Conservation (phyloP, 2,113 vertebrate species). For the Tachuris rubrigastra region DNA sequence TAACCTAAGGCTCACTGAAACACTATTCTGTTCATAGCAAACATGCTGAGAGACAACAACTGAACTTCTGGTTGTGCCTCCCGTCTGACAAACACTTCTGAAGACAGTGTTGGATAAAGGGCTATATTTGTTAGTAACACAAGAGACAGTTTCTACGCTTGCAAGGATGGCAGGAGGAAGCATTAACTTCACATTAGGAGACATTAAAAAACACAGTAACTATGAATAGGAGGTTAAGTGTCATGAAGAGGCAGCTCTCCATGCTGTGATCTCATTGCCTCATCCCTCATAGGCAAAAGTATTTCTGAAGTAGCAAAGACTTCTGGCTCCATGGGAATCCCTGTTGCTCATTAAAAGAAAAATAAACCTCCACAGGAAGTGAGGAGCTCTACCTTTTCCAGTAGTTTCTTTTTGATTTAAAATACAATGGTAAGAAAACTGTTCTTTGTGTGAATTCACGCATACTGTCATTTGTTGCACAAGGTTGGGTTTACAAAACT, state of each 20-base stretch:
- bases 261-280: background rate
- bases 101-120: background rate
- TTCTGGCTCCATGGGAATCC: background rate
- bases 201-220: background rate
- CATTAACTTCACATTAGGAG: background rate
- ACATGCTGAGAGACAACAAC: background rate
- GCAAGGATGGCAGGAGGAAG: background rate
- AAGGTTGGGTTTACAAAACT: background rate
- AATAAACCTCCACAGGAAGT: background rate
- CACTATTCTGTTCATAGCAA: background rate
- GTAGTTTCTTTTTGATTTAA: background rate
- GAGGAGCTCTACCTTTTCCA: background rate
- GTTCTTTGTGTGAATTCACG: background rate
- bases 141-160: background rate
- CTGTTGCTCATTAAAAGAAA: background rate
- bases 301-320: background rate
- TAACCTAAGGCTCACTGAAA: background rate
- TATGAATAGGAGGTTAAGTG: background rate
- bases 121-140: background rate
- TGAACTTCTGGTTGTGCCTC: background rate
- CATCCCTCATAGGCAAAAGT: background rate
- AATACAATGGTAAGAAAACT: background rate
- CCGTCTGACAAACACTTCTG: background rate
- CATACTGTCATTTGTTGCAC: background rate
- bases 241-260: background rate